A percentile compares a stretch with the other conserved stretches of the same genome.
These are phyloP conservation scores for Dilophus febrilis DNA, from an alignment of 2,888 invertebrate genomes.

Conservation along the genomic window DNA sequence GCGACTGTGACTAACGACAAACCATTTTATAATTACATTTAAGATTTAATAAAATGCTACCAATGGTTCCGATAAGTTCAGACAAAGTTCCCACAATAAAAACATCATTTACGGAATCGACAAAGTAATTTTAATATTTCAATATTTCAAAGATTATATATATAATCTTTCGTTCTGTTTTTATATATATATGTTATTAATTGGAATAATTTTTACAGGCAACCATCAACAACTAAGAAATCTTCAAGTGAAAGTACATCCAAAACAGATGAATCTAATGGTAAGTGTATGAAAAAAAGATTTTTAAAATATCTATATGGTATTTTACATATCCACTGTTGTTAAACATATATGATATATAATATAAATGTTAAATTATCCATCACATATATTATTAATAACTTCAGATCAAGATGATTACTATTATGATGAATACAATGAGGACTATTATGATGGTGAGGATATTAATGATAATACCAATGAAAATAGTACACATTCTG, in stretches of 20 bases:
- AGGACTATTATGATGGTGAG: slow-evolving; percentile 20
- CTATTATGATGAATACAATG: slow-evolving; percentile 9
- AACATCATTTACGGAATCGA: not conserved
- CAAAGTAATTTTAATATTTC: not conserved
- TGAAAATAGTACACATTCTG: slow-evolving; percentile 9
- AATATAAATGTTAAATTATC: too few relatives aligned
- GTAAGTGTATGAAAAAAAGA: too few relatives aligned
- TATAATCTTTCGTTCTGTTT: too few relatives aligned
- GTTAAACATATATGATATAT: too few relatives aligned
- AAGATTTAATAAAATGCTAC: slow-evolving; percentile 23
- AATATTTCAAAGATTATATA: not conserved
- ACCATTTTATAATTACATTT: not conserved
- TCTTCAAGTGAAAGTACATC: too few relatives aligned
- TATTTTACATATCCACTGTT: too few relatives aligned
- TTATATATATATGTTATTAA: too few relatives aligned
- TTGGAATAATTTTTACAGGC: too few relatives aligned
- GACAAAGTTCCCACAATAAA: not conserved
- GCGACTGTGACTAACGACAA: slow-evolving; percentile 1
- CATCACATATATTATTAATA: not conserved
- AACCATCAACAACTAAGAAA: too few relatives aligned
- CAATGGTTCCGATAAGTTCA: not conserved
- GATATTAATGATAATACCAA: slow-evolving; percentile 14
- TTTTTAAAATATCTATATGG: too few relatives aligned
- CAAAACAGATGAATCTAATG: too few relatives aligned
- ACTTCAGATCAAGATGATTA: slow-evolving; percentile 13